Evolutionary conservation across 2,113 vertebrate species (phyloP).

Genomic region (Symphodus melops): DNA sequence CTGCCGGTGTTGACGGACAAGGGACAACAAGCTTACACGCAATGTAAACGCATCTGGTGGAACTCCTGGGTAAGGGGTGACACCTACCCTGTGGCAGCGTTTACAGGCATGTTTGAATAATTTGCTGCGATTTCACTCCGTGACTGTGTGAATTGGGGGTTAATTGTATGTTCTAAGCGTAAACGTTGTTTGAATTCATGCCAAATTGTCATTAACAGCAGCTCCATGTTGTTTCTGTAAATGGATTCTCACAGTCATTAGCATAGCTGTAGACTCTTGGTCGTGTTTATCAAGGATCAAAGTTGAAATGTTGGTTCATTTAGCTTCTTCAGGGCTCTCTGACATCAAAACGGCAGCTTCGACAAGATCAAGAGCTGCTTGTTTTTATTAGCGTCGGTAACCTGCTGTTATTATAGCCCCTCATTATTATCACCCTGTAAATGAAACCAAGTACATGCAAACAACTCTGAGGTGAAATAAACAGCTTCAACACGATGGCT

Average conservation of each 20-base stretch:
- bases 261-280: not conserved
- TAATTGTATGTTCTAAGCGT: no score
- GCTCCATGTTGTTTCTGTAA: not conserved
- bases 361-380: slow-evolving; percentile 4
- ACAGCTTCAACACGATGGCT: not conserved
- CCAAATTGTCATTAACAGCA: no score
- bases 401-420: slow-evolving; percentile 1
- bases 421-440: not conserved
- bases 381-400: slow-evolving; percentile 1
- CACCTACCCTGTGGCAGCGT: no score
- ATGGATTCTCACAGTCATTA: not conserved
- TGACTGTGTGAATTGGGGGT: no score
- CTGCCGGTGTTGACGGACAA: no score
- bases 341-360: slow-evolving; percentile 1
- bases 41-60: no score
- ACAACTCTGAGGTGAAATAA: slow-evolving; percentile 15
- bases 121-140: no score
- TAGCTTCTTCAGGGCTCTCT: not conserved
- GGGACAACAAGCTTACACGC: no score
- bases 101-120: no score
- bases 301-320: not conserved
- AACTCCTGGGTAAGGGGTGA: no score
- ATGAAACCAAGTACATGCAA: slow-evolving; percentile 1
- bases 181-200: no score
- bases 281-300: not conserved